These are phyloP conservation scores for Siderastrea radians DNA, from an alignment of 92 coral and sea anemone genomes.

Conservation along the genomic window DNA sequence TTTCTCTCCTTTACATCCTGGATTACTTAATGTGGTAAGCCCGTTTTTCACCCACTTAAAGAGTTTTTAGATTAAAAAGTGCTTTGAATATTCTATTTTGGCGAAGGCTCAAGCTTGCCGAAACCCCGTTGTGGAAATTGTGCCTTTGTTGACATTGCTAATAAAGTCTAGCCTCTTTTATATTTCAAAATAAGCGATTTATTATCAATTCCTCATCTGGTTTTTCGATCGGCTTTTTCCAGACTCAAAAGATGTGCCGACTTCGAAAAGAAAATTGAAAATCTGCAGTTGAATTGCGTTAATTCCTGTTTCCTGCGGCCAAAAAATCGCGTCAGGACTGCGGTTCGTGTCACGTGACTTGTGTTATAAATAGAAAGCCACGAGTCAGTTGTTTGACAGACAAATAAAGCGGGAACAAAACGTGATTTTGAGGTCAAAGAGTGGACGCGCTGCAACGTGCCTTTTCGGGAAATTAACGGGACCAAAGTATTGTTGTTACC, in stretches of 20 bases:
- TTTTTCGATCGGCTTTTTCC: slow-evolving; percentile 6
- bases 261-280: background rate
- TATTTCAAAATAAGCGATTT: background rate
- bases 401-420: slow-evolving; percentile 4
- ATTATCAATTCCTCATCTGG: background rate
- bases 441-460: slow-evolving; percentile 5
- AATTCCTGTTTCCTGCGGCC: slow-evolving; percentile 1
- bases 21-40: slow-evolving; percentile 3
- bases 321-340: background rate
- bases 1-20: background rate
- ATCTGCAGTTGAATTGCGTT: background rate
- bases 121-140: slow-evolving; percentile 12
- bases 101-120: background rate
- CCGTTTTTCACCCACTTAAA: background rate
- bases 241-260: slow-evolving; percentile 16
- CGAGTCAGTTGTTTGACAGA: slow-evolving; percentile 21
- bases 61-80: slow-evolving; percentile 1
- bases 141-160: slow-evolving; percentile 15
- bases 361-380: slow-evolving; percentile 28
- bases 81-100: background rate
- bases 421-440: background rate
- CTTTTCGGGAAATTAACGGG: slow-evolving; percentile 9
- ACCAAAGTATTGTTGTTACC: background rate
- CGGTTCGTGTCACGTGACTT: slow-evolving; percentile 33
- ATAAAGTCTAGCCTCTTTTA: slow-evolving; percentile 13